Conservation (phyloP, 2,888 invertebrate species). For the Drosophila merina region DNA sequence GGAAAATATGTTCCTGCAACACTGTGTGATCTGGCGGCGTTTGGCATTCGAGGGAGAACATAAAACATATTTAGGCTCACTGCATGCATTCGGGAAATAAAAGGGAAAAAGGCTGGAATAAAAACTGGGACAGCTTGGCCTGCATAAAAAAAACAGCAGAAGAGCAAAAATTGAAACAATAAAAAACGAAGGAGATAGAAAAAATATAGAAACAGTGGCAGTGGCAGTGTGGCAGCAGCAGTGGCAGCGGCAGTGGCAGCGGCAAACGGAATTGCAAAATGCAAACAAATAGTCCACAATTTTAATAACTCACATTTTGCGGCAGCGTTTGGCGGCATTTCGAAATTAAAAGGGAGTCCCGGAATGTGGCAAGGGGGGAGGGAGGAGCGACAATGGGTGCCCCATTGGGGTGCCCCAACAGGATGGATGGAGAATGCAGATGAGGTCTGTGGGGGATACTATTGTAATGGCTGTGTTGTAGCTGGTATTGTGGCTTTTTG, state of each 20-base stretch:
- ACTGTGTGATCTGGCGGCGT: slow-evolving; percentile 4
- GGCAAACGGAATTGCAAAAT: slow-evolving; percentile 56
- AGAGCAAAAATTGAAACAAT: slow-evolving; percentile 23
- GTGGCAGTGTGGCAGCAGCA: too few relatives aligned
- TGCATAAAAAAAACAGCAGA: not conserved
- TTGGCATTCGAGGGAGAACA: slow-evolving; percentile 22
- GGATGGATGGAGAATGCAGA: not conserved
- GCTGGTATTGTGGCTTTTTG: slow-evolving; percentile 19
- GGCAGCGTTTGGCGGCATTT: slow-evolving; percentile 54
- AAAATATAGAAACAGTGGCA: slow-evolving; percentile 5
- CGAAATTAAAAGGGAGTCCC: slow-evolving; percentile 31
- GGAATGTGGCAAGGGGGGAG: not conserved
- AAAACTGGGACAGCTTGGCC: slow-evolving; percentile 32
- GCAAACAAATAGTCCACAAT: slow-evolving; percentile 60
- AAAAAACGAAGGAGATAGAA: slow-evolving; percentile 19
- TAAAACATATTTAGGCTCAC: slow-evolving; percentile 40
- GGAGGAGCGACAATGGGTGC: too few relatives aligned
- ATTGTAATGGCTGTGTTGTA: slow-evolving; percentile 20
- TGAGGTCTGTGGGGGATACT: slow-evolving; percentile 1
- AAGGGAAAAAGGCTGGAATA: not conserved
- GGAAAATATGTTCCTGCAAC: not conserved
- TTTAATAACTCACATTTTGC: slow-evolving; percentile 62
- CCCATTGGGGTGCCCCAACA: not conserved
- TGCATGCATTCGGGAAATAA: not conserved
- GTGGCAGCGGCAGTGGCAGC: not conserved